Percentiles rank a stretch among this genome's conserved stretches.
phyloP scores from a whole-genome alignment of 2,888 invertebrate species.

The Hypomecis atomaria region DNA sequence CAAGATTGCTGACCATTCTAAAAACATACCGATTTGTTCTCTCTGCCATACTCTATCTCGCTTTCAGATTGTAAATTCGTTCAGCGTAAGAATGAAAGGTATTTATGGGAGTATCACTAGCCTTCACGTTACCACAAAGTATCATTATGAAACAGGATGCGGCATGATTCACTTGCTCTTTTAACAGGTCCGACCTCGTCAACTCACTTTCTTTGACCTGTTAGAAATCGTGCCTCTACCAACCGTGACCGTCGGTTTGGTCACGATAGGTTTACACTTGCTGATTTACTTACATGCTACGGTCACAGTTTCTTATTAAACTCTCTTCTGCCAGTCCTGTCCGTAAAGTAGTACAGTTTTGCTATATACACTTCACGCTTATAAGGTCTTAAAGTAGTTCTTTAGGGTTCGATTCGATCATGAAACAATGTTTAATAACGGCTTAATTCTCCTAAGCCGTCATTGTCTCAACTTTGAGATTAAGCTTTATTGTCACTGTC shows the following conservation, averaged over 20 bases:
- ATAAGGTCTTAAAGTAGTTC: no score
- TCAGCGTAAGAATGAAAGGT: slow-evolving; percentile 68
- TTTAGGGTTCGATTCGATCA: no score
- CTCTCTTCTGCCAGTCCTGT: background rate
- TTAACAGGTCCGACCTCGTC: slow-evolving; percentile 53
- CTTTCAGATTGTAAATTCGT: slow-evolving; percentile 65
- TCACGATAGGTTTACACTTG: slow-evolving; percentile 48
- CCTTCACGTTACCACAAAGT: slow-evolving; percentile 24
- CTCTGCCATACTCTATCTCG: slow-evolving; percentile 51
- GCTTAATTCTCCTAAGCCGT: no score
- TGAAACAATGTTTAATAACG: no score
- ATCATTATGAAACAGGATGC: slow-evolving; percentile 53
- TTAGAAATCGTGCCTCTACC: slow-evolving; percentile 65
- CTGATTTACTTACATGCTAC: slow-evolving; percentile 29
- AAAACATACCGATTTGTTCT: slow-evolving; percentile 55
- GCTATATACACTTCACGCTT: no score
- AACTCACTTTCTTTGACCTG: slow-evolving; percentile 72
- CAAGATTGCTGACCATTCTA: slow-evolving; percentile 60
- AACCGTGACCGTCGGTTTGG: slow-evolving; percentile 54
- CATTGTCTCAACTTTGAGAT: background rate
- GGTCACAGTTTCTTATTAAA: background rate
- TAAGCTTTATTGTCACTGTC: slow-evolving; percentile 47
- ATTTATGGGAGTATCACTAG: slow-evolving; percentile 35
- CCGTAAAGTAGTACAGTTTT: no score
- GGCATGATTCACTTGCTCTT: slow-evolving; percentile 56